phyloP scores from a whole-genome alignment of 1,140 invertebrate genomes.

The Drosophila miranda region DNA sequence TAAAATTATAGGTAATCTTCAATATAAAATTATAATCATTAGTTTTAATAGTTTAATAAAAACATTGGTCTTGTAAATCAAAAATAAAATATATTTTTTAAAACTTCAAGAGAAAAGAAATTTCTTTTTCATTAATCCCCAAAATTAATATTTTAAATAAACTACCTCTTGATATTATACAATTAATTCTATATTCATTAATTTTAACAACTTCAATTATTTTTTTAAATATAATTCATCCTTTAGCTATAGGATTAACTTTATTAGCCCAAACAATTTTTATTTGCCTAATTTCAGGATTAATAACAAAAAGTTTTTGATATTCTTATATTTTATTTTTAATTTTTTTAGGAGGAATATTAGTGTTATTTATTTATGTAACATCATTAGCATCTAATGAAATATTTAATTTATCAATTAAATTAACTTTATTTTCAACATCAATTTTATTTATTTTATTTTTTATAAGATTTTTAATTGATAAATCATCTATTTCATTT shows the following conservation, averaged over 20 bases:
- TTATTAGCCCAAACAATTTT: constrained; percentile 83
- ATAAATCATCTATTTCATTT: constrained; percentile 26
- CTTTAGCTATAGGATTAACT: constrained; percentile 83
- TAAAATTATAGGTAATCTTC: too few relatives aligned
- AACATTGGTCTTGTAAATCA: too few relatives aligned
- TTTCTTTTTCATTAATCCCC: too few relatives aligned
- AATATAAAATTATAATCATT: too few relatives aligned
- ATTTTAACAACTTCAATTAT: constrained; percentile 64
- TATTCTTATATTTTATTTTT: constrained; percentile 53
- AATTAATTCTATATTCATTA: constrained; percentile 75
- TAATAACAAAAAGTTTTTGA: constrained; percentile 57
- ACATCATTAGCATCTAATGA: constrained; percentile 84
- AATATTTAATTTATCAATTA: constrained; percentile 82
- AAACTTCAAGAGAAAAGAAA: too few relatives aligned
- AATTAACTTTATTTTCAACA: constrained; percentile 41
- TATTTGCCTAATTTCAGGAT: constrained; percentile 57
- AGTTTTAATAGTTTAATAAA: too few relatives aligned
- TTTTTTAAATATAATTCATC: constrained; percentile 83
- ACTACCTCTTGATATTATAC: constrained; percentile 83
- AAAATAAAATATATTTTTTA: too few relatives aligned
- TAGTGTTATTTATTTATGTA: constrained; percentile 68
- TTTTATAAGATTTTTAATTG: constrained; percentile 25
- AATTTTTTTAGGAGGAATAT: constrained; percentile 46
- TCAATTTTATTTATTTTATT: constrained; percentile 14
- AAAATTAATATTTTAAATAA: too few relatives aligned